Evolutionary conservation across 2,797 vertebrate species (phyloP).

Genomic region (Acipenser transmontanus): DNA sequence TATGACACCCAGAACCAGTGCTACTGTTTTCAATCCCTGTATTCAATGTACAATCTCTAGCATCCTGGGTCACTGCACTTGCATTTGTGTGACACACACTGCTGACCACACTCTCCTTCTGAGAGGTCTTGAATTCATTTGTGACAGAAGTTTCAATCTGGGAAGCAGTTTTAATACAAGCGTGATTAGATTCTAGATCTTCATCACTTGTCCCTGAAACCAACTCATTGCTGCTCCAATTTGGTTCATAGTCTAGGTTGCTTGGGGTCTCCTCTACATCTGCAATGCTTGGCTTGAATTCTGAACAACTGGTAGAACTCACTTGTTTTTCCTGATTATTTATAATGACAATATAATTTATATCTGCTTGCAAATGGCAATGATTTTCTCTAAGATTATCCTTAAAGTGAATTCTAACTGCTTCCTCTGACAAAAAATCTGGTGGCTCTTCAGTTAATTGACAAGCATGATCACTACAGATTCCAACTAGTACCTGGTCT

Average conservation of each 20-base stretch:
- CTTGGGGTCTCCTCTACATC: conserved; percentile 5
- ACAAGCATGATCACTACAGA: conserved; percentile 1
- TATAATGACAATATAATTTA: not conserved
- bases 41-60: no score
- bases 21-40: no score
- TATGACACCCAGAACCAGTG: no score
- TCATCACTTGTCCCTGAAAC: conserved; percentile 14
- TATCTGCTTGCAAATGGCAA: conserved; percentile 1
- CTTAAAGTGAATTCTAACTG: conserved; percentile 18
- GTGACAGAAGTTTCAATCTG: no score
- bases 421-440: conserved; percentile 9
- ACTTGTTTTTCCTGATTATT: not conserved
- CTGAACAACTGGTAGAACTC: not conserved
- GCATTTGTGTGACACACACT: no score
- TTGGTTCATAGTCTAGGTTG: conserved; percentile 17
- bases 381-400: conserved; percentile 17
- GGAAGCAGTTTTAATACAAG: no score
- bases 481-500: no score
- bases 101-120: no score
- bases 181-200: no score
- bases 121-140: no score
- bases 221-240: conserved; percentile 30
- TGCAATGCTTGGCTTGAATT: not conserved
- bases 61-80: no score
- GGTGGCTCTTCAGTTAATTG: not conserved